Percentiles rank a stretch among this genome's conserved stretches.
Conservation (phyloP, 1,140 invertebrate genomes). For the Drosophila gunungcola region DNA sequence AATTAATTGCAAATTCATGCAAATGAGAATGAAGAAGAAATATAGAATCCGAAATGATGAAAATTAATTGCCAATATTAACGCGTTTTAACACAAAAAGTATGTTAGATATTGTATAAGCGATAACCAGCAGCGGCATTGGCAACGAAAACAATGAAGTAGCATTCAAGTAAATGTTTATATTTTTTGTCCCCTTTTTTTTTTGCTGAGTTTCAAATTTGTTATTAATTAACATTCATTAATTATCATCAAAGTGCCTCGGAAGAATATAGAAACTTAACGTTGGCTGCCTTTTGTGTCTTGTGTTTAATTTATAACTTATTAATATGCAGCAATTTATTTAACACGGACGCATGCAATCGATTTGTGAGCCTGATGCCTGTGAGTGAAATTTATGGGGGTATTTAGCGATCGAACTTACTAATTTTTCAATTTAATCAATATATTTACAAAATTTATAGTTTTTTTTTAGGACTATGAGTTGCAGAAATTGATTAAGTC, state of each 20-base stretch:
- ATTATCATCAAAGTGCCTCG: constrained; percentile 51
- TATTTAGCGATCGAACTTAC: constrained; percentile 18
- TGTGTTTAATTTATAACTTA: constrained; percentile 63
- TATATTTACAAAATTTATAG: not conserved
- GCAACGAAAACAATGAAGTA: constrained; percentile 37
- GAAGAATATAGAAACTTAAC: constrained; percentile 49
- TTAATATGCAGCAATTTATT: constrained; percentile 45
- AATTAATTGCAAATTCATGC: constrained; percentile 77
- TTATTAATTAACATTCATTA: constrained; percentile 77
- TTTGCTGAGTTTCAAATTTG: constrained; percentile 57
- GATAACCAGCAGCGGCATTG: constrained; percentile 34
- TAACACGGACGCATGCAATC: constrained; percentile 25
- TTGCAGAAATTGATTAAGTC: too few species aligned
- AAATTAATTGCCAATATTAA: constrained; percentile 78
- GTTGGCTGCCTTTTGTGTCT: constrained; percentile 55
- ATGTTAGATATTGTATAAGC: constrained; percentile 53
- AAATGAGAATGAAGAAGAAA: constrained; percentile 53
- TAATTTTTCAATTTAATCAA: constrained; percentile 15
- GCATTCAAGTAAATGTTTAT: constrained; percentile 62
- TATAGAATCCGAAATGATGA: constrained; percentile 49
- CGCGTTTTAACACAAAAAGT: constrained; percentile 71
- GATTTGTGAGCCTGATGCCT: constrained; percentile 11
- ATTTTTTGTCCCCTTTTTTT: constrained; percentile 31
- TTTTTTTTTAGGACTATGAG: not conserved
- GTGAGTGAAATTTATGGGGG: constrained; percentile 23